Evolutionary conservation across 92 coral and sea anemone species (phyloP).

Genomic region (Porites cylindrica): DNA sequence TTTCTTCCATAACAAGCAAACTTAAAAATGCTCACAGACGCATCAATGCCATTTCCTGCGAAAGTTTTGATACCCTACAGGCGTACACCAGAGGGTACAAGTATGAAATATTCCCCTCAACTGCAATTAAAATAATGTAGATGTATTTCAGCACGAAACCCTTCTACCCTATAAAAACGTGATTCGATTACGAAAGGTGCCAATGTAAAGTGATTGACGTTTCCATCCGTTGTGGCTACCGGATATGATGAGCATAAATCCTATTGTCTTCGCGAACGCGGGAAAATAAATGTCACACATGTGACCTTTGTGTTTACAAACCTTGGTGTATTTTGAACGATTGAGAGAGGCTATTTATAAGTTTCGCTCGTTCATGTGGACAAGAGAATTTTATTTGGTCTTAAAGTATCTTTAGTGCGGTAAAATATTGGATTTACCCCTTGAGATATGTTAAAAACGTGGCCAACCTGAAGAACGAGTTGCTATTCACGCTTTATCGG

Average conservation of each 20-base stretch:
- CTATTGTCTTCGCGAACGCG: conserved; percentile 35
- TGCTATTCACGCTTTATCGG: background rate
- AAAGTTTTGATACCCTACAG: too few relatives aligned
- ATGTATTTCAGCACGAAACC: background rate
- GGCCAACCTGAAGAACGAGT: background rate
- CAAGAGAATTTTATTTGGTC: too few relatives aligned
- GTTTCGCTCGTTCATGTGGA: background rate
- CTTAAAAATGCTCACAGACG: too few relatives aligned
- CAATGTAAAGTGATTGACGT: conserved; percentile 35
- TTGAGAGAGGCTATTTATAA: background rate
- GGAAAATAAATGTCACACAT: conserved; percentile 7
- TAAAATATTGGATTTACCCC: background rate
- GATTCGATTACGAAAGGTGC: conserved; percentile 16
- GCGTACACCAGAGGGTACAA: too few relatives aligned
- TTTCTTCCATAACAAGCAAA: too few relatives aligned
- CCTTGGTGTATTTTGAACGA: background rate
- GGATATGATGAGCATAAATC: background rate
- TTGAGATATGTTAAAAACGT: background rate
- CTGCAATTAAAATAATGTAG: background rate
- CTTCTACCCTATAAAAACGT: background rate
- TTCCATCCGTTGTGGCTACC: background rate
- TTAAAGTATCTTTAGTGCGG: background rate
- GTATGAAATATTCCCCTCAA: background rate
- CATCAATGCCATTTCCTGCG: too few relatives aligned
- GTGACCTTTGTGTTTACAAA: background rate